Base-by-base conservation (phyloP, 2,113 vertebrate genomes). In the Campylomormyrus numenius region DNA sequence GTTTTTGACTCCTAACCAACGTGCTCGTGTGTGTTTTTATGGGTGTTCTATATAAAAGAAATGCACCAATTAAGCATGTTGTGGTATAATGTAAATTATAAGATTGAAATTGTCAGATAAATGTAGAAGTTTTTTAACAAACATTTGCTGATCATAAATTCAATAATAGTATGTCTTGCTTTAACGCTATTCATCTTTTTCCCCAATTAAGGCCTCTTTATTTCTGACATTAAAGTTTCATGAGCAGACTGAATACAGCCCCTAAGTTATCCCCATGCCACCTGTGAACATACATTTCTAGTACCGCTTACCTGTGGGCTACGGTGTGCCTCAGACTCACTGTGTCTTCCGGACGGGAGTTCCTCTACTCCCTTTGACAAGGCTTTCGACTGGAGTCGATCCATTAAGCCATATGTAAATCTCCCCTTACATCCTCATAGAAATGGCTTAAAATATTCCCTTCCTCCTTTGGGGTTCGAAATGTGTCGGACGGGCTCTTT, bases 401-500 rank as follows among this genome's bases (percentile, higher is more conserved):
- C 56, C 85, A 53, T 90, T 87, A 90, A 77, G 89, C 49, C 84
- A 90, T 87, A 90, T 52, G 58, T 52, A 87, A 77, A 87, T 90
- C 83, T 48, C 24, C 39, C 35, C 84, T 62, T 39, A 52, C 89
- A 56, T 56, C 89, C 50, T 66, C 13, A 58, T 83, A 62, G 48
- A 58, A 85, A 24, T 45, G 56, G 45, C 46, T 87, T 66, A 90
- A 90, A 88, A 87, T 88, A 53, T 27, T 46, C 31, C 66, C 10
- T 13, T 46, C 35, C 84, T 86, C 66, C 70, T 80, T 9, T 27
- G 8, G 48, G 66, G 48, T 21, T 35, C 48, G 21, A 27, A 53
- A 35, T 62, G 39, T 80, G 74, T 80, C 11, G 11, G 21, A 53
- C 24, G 35, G 35, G 8, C 39, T 62, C 62, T 74, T n/a, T 50